Conservation (phyloP, 2,888 invertebrate species). For the Oegoconia quadripuncta region DNA sequence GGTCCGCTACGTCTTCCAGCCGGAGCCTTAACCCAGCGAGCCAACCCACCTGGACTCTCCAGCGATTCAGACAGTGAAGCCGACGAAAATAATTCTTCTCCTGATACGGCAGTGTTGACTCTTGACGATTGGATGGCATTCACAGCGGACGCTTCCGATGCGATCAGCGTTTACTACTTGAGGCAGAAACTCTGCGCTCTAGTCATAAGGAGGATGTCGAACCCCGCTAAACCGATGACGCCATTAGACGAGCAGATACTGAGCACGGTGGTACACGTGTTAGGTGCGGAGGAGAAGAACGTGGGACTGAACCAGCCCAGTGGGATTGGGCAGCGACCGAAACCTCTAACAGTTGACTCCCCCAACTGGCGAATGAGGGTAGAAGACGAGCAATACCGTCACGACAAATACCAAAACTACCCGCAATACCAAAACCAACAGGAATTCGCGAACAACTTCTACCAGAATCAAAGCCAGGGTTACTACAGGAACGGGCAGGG, state of each 20-base stretch:
- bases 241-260: slow-evolving; percentile 84
- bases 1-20: slow-evolving; percentile 82
- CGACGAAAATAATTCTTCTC: slow-evolving; percentile 54
- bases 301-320: slow-evolving; percentile 84
- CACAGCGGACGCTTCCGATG: slow-evolving; percentile 82
- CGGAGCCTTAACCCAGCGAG: slow-evolving; percentile 61
- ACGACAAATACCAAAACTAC: slow-evolving; percentile 29
- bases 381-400: slow-evolving; percentile 44
- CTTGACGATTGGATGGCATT: slow-evolving; percentile 89
- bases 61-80: slow-evolving; percentile 71
- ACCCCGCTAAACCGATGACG: slow-evolving; percentile 77
- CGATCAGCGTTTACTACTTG: slow-evolving; percentile 82
- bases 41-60: slow-evolving; percentile 66
- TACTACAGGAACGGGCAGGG: slow-evolving; percentile 39
- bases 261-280: slow-evolving; percentile 81
- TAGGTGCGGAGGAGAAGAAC: slow-evolving; percentile 85
- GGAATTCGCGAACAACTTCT: slow-evolving; percentile 41
- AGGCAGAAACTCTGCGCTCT: slow-evolving; percentile 86
- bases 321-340: slow-evolving; percentile 87
- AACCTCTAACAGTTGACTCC: slow-evolving; percentile 81
- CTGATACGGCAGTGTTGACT: slow-evolving; percentile 70
- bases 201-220: slow-evolving; percentile 81
- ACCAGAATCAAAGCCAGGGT: slow-evolving; percentile 40
- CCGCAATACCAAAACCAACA: slow-evolving; percentile 36
- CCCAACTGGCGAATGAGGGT: slow-evolving; percentile 60